These are phyloP conservation scores for Lamellibrachia columna DNA, from an alignment of 2,888 invertebrate species.

Conservation along the genomic window DNA sequence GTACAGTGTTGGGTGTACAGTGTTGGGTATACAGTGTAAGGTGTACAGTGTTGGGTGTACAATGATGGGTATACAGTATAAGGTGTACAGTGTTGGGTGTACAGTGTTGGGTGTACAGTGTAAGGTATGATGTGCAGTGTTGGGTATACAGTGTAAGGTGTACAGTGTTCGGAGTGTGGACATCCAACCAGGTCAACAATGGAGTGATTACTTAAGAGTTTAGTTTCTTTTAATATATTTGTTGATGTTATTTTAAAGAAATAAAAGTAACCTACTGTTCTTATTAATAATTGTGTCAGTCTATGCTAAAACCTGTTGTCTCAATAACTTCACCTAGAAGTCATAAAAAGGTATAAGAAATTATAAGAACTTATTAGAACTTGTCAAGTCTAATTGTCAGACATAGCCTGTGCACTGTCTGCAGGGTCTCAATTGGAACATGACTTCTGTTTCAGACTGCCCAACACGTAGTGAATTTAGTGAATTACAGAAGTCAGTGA, in stretches of 20 bases:
- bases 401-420: background rate
- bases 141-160: too few relatives aligned
- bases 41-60: too few relatives aligned
- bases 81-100: too few relatives aligned
- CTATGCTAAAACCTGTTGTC: background rate
- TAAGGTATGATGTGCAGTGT: too few relatives aligned
- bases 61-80: too few relatives aligned
- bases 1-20: too few relatives aligned
- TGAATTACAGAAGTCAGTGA: slow-evolving; percentile 83
- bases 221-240: background rate
- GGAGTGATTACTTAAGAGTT: too few relatives aligned
- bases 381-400: background rate
- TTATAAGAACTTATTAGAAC: background rate
- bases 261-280: background rate
- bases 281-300: background rate
- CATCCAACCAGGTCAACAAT: too few relatives aligned
- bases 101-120: too few relatives aligned
- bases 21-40: too few relatives aligned
- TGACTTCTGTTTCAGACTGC: slow-evolving; percentile 71
- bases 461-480: slow-evolving; percentile 91
- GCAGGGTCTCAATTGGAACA: background rate
- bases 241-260: background rate
- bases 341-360: background rate
- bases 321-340: background rate
- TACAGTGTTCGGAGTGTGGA: too few relatives aligned